Evolutionary conservation across 2,888 invertebrate species (phyloP), one percentile per base, ranked within the genome.

Genomic region (Podabrus alpinus): DNA sequence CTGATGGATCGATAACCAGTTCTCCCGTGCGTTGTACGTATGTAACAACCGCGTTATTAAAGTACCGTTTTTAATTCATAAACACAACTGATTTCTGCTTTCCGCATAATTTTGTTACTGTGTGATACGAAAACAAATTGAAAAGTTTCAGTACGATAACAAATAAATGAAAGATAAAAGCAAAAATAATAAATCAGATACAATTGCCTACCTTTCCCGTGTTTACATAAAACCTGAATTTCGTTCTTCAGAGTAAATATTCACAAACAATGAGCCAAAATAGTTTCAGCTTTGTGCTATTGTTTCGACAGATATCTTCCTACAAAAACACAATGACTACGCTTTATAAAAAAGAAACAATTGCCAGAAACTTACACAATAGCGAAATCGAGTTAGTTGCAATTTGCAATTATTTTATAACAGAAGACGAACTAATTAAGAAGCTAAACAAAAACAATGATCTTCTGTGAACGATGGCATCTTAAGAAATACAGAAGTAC

Each of bases 21-120:
- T 79, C 75, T 73, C 70, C 68, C 73, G 78, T 78, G 78, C 80
- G 74, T 77, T 78, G 79, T 80, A 79, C 80, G 80, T 80, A 80
- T 77, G 80, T 80, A 80, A 77, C 79, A 77, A 71, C 74, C 78
- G 73, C 69, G 70, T 24, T 76, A 72, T 73, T 70, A 69, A 74
- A 78, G 72, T 66, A 73, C 67, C 69, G 72, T 69, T 69, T 73
- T 29, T 60, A 66, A 71, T 45, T 60, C 66, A 71, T 66, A 71
- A 71, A 66, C 21, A 17, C n/a, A 19, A 64, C 62, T 19, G 19
- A 64, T 64, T 64, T 64, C 21, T 16, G 16, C 10, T 11, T 16
- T 16, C 45, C 5, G 45, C n/a, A 45, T 45, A 64, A 64, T 64
- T 64, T 19, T 13, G 17, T 64, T 15, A 21, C 62, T 7, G 62